Conservation (phyloP, 2,113 vertebrate species). For the Theristicus caerulescens region DNA sequence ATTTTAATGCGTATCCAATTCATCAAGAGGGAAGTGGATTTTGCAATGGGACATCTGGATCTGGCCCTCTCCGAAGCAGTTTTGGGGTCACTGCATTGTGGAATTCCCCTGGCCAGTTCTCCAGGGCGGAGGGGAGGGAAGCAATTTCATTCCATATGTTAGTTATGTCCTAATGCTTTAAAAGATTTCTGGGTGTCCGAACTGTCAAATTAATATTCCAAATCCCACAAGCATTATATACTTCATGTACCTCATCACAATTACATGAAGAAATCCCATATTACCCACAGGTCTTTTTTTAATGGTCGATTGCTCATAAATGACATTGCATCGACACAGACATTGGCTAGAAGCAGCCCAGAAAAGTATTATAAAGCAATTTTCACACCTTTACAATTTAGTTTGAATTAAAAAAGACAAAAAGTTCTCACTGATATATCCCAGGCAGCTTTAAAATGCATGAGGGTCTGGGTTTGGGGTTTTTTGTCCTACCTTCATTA, state of each 20-base stretch:
- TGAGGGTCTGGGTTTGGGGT: background rate
- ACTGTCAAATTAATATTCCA: slow-evolving; percentile 44
- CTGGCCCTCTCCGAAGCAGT: background rate
- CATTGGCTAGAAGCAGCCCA: background rate
- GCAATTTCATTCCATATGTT: background rate
- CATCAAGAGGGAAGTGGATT: background rate
- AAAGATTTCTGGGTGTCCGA: background rate
- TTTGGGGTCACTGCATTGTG: background rate
- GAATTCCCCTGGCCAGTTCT: background rate
- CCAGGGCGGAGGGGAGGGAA: background rate
- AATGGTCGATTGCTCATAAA: background rate
- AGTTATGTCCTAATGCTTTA: background rate
- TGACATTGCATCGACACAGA: background rate
- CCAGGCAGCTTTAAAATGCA: background rate
- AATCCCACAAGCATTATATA: background rate
- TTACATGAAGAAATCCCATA: slow-evolving; percentile 21
- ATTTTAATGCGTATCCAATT: background rate
- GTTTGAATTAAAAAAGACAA: slow-evolving; percentile 2
- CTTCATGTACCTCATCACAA: background rate
- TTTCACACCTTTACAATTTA: slow-evolving; percentile 5
- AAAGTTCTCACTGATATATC: background rate
- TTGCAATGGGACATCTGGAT: background rate
- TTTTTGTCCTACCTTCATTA: slow-evolving; percentile 71
- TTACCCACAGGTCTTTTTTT: slow-evolving; percentile 17
- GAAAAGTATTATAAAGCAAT: background rate